A percentile compares a stretch with the other conserved stretches of the same genome.
Conservation (phyloP, 1,140 invertebrate species). For the Monochamus saltuarius region DNA sequence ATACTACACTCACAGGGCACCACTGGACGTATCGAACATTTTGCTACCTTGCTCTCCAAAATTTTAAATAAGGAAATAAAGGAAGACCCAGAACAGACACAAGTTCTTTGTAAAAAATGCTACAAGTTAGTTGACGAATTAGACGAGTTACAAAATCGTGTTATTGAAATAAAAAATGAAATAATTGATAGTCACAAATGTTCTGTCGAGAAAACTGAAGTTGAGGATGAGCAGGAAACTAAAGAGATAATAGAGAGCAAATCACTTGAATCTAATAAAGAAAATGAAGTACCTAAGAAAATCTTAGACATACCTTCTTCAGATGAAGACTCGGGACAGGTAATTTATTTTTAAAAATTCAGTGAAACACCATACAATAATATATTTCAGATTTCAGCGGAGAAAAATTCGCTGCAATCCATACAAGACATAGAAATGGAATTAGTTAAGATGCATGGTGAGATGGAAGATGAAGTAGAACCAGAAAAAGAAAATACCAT, state of each 20-base stretch:
- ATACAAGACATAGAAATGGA: conserved; percentile 48
- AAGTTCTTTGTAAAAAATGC: conserved; percentile 65
- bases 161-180: conserved; percentile 40
- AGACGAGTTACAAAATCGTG: conserved; percentile 58
- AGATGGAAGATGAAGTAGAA: conserved; percentile 24
- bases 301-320: conserved; percentile 48
- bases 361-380: background rate
- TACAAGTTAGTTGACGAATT: conserved; percentile 63
- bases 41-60: conserved; percentile 54
- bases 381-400: conserved; percentile 2
- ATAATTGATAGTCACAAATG: conserved; percentile 39
- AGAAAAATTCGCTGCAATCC: conserved; percentile 35
- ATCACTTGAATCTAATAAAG: background rate
- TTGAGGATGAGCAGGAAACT: background rate
- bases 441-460: conserved; percentile 45
- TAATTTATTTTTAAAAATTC: conserved; percentile 5
- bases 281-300: conserved; percentile 40
- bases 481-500: conserved; percentile 15
- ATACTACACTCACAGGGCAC: conserved; percentile 38
- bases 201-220: background rate
- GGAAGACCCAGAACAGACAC: conserved; percentile 55
- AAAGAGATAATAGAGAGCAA: too few species aligned
- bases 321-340: conserved; percentile 44
- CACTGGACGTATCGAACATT: conserved; percentile 48
- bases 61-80: conserved; percentile 56